A percentile compares a stretch with the other conserved stretches of the same genome.
Conservation (phyloP, 2,797 vertebrate species). For the Gephyroberyx darwinii region DNA sequence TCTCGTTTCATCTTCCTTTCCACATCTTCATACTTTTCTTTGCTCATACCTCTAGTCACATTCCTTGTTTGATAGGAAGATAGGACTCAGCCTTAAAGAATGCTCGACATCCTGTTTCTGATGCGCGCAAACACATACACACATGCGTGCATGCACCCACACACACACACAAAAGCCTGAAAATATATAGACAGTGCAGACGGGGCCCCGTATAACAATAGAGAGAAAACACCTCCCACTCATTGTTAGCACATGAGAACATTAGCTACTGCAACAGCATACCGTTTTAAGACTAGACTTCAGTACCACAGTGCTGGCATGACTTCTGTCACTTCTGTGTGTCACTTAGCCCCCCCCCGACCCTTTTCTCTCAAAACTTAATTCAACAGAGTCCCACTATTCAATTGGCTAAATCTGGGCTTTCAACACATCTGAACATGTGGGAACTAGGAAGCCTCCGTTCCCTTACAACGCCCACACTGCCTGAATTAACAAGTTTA, state of each 20-base stretch:
- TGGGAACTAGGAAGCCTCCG: conserved; percentile 19
- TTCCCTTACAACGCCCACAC: conserved; percentile 8
- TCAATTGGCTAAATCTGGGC: conserved; percentile 35
- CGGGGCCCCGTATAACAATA: background rate
- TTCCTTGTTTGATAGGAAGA: background rate
- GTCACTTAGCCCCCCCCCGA: conserved; percentile 43
- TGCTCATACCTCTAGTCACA: background rate
- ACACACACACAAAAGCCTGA: background rate
- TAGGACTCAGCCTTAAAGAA: background rate
- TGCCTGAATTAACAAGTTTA: background rate
- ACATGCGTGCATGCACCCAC: background rate
- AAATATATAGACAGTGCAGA: conserved; percentile 1
- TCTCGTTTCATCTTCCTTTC: background rate
- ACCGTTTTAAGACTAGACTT: conserved; percentile 38
- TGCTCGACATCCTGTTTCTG: background rate
- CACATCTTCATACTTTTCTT: background rate
- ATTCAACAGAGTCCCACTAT: conserved; percentile 15
- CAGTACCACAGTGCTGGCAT: conserved; percentile 43
- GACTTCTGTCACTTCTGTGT: conserved; percentile 50
- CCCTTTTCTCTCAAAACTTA: conserved; percentile 33
- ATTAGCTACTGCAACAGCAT: background rate
- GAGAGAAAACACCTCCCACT: background rate
- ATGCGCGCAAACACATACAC: background rate
- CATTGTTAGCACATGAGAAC: background rate
- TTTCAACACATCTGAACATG: conserved; percentile 50